These are phyloP conservation scores for Lasioglossum oenotherae DNA, from an alignment of 2,888 invertebrate genomes.

Conservation along the genomic window DNA sequence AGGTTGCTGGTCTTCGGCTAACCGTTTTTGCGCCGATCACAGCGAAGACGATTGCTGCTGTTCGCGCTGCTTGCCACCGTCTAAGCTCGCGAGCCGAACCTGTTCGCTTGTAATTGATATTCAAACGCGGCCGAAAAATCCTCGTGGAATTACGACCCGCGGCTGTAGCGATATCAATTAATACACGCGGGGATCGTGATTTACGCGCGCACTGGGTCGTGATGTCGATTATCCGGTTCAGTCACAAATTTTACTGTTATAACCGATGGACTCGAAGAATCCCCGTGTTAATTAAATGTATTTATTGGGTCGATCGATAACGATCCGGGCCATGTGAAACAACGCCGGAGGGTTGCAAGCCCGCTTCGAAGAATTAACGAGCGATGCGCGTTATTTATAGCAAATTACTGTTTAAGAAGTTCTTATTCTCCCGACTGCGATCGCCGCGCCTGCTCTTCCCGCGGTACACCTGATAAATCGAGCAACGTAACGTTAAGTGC, in stretches of 20 bases:
- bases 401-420: conserved; percentile 17
- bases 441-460: neutral
- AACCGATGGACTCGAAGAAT: conserved; percentile 8
- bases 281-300: conserved; percentile 47
- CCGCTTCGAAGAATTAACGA: conserved; percentile 24
- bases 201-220: conserved; percentile 6
- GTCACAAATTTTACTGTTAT: conserved; percentile 26
- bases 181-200: conserved; percentile 24
- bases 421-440: conserved; percentile 7
- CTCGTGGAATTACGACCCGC: conserved; percentile 7
- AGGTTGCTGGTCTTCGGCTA: conserved; percentile 52
- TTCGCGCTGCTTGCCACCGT: conserved; percentile 48
- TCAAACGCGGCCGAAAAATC: conserved; percentile 32
- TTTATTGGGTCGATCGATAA: conserved; percentile 41
- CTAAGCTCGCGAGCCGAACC: conserved; percentile 2
- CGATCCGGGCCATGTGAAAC: neutral
- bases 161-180: conserved; percentile 17
- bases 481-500: conserved; percentile 8
- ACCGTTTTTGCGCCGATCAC: conserved; percentile 40
- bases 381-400: conserved; percentile 30
- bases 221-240: neutral
- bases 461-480: conserved; percentile 14
- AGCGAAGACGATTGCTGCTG: conserved; percentile 49
- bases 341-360: neutral
- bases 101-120: conserved; percentile 41